Percentiles rank a stretch among this genome's conserved stretches.
These are phyloP conservation scores for Platypus cylindrus DNA, from an alignment of 2,888 invertebrate species.

Conservation along the genomic window DNA sequence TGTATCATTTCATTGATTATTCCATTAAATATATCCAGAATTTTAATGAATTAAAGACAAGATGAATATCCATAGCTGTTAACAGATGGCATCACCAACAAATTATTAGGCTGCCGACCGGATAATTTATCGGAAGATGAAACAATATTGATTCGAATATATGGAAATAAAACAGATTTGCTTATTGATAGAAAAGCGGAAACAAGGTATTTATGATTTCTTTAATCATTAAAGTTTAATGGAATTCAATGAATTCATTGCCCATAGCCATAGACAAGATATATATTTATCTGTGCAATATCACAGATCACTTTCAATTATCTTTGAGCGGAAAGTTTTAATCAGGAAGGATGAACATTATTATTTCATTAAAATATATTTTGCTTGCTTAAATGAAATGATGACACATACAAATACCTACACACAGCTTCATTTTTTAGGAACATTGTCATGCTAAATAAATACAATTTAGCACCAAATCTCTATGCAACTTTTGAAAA, in stretches of 20 bases:
- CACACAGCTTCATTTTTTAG: slow-evolving; percentile 26
- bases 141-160: slow-evolving; percentile 75
- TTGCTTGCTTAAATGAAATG: no score
- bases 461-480: slow-evolving; percentile 67
- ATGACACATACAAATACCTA: no score
- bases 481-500: slow-evolving; percentile 87
- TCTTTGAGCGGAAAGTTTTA: no score
- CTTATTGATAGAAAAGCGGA: slow-evolving; percentile 83
- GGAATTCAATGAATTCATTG: no score
- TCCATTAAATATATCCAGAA: no score
- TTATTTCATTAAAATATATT: no score
- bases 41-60: slow-evolving; percentile 20
- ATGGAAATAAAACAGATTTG: slow-evolving; percentile 86
- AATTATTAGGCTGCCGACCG: slow-evolving; percentile 60
- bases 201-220: slow-evolving; percentile 42
- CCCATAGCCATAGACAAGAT: no score
- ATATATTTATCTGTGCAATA: no score
- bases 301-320: no score
- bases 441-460: slow-evolving; percentile 49
- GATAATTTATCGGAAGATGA: slow-evolving; percentile 40
- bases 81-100: slow-evolving; percentile 91
- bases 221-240: no score
- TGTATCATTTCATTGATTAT: no score
- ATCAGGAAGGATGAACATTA: no score
- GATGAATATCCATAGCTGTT: slow-evolving; percentile 51